Base-by-base conservation (phyloP, 2,888 invertebrate species). In the Caenorhabditis sp. region DNA sequence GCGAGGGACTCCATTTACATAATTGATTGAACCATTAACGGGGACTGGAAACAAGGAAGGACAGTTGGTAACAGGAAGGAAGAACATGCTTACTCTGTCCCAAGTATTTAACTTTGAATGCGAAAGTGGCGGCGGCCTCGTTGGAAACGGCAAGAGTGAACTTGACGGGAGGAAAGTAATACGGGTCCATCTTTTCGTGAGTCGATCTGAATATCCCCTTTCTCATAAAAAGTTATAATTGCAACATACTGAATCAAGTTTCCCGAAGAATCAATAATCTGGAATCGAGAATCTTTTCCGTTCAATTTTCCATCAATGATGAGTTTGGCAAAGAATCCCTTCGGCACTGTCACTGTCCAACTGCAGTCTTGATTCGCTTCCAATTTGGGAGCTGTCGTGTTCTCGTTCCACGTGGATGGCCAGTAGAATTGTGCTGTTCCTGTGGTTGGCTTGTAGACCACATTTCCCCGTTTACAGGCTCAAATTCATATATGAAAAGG, bases 251-350 rank as follows among this genome's bases (percentile, higher is more conserved):
- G 20, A 0, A 64, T 55, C 6, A 35, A 1, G 35, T 72, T 72
- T n/a, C 64, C 72, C 56, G 64, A 62, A 4, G 72, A 18, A 56
- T 72, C 72, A 9, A 72, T 56, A 15, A 53, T 64, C n/a, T 64
- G 35, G 47, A 72, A 56, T 18, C 35, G 40, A 3, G 72, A 55
- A 11, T 22, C 11, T 6, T 26, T 26, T 8, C 56, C 64, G 26
- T 2, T 24, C 11, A 44, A 28, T 13, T 56, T 56, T 56, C 72
- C 72, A 56, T 61, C 53, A 11, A 72, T 64, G 20, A 72, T 56
- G 56, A 72, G 9, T 24, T 56, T 72, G 11, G 72, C 72, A 35
- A 47, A 72, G 24, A 47, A 72, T 55, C 72, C 72, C 0, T 40
- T 13, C 44, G 72, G 72, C 24, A 72, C 35, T 6, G 64, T 72